Evolutionary conservation across 2,113 vertebrate species (phyloP).

Genomic region (Nannobrachium achirus): DNA sequence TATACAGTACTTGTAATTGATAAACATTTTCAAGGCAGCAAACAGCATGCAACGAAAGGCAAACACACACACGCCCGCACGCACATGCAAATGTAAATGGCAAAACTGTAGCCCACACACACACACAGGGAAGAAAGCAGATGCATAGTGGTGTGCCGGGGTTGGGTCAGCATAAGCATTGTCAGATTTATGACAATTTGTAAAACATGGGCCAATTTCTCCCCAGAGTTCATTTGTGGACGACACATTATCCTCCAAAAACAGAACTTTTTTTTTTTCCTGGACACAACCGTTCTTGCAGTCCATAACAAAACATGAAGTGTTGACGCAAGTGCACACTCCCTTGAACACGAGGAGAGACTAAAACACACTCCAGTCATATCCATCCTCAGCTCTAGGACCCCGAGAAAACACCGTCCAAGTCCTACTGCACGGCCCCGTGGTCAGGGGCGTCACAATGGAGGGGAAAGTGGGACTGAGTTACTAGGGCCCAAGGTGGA

Average conservation of each 20-base stretch:
- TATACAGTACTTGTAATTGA: too few relatives aligned
- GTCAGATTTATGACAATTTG: too few relatives aligned
- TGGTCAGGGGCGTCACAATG: too few relatives aligned
- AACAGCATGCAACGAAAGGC: background rate
- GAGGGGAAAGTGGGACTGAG: too few relatives aligned
- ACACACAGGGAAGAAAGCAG: background rate
- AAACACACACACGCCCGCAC: background rate
- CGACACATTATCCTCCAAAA: background rate
- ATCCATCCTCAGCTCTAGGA: constrained; percentile 13
- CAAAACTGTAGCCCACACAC: too few relatives aligned
- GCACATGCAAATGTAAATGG: too few relatives aligned
- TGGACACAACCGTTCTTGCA: background rate
- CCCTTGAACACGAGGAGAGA: too few relatives aligned
- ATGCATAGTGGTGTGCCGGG: too few relatives aligned
- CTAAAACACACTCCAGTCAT: background rate
- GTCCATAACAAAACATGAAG: too few relatives aligned
- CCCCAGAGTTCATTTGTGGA: background rate
- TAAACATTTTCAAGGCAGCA: background rate
- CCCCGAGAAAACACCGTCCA: background rate
- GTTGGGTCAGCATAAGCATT: too few relatives aligned
- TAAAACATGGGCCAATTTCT: background rate
- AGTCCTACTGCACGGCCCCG: constrained; percentile 12
- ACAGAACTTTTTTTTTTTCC: constrained; percentile 7
- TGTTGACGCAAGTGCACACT: too few relatives aligned
- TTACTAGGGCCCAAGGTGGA: too few relatives aligned